These are phyloP conservation scores for Watsonalla binaria DNA, from an alignment of 2,888 invertebrate species.

Conservation along the genomic window DNA sequence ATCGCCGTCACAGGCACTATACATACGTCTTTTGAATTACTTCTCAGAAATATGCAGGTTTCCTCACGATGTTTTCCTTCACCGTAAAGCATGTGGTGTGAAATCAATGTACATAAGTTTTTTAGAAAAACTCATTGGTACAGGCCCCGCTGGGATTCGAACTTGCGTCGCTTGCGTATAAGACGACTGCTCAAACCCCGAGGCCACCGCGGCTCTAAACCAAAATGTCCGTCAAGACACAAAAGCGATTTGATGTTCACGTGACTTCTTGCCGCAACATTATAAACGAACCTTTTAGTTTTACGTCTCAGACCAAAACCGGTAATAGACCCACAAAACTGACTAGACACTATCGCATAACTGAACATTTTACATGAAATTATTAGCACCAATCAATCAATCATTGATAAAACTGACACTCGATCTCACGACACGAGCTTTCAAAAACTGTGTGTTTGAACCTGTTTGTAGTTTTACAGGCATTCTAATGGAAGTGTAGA, in stretches of 20 bases:
- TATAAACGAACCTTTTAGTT: background rate
- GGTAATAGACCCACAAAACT: background rate
- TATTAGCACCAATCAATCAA: constrained; percentile 29
- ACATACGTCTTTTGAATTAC: too few relatives aligned
- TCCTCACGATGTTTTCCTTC: too few relatives aligned
- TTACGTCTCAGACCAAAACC: background rate
- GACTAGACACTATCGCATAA: constrained; percentile 6
- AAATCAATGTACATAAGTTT: too few relatives aligned
- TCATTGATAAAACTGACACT: constrained; percentile 31
- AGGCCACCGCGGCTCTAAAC: too few relatives aligned
- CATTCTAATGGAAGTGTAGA: constrained; percentile 22
- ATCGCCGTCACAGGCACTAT: too few relatives aligned
- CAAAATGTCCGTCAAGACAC: too few relatives aligned
- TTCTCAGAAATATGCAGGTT: too few relatives aligned
- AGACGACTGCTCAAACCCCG: too few relatives aligned
- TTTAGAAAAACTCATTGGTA: too few relatives aligned
- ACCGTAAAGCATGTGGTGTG: too few relatives aligned
- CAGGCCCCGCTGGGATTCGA: too few relatives aligned
- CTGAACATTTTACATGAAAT: constrained; percentile 11
- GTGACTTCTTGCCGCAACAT: background rate
- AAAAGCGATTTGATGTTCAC: background rate
- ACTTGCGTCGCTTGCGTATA: too few relatives aligned
- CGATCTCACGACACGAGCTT: constrained; percentile 22
- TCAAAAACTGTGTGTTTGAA: constrained; percentile 19
- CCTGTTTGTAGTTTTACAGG: constrained; percentile 20